Evolutionary conservation across 2,113 vertebrate species (phyloP), one percentile per base, ranked within the genome.

Genomic region (Scortum barcoo): DNA sequence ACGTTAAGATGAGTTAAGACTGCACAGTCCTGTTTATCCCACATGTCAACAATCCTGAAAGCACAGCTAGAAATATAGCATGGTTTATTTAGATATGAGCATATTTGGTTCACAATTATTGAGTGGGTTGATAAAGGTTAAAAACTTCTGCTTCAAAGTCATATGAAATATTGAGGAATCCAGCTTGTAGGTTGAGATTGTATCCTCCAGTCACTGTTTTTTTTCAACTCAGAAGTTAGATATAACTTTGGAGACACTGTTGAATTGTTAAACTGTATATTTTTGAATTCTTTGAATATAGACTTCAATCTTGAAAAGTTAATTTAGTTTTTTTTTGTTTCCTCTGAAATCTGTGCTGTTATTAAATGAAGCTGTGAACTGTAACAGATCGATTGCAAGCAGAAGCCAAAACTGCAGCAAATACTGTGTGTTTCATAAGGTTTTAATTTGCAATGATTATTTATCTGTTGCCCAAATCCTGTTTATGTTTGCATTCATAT

Each of bases 401-500:
- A 50, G 26, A 51, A 51, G 19, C 13, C 12, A 17, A 42, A 12
- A 48, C 48, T 48, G 6, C 17, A 50, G 60, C 11, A 50, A 67
- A 81, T 30, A 11, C 4, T 53, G 36, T 57, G 24, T 9, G 33
- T 60, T 24, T 17, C 51, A 68, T 19, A 24, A 9, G 3, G 0
- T 65, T 72, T 36, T 24, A 36, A 48, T 61, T 56, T 8, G 8
- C 40, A 30, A 60, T 81, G 33, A 63, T 46, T 46, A 28, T 69
- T 54, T 4, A 44, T 67, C 38, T 36, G 24, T 28, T 70, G 19
- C 3, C 19, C 17, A 26, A 28, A 62, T 44, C 46, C 54, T 46
- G 28, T 57, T 4, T 11, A 30, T 75, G 44, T 61, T 42, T 75
- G 44, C 7, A 4, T 69, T 78, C 26, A 60, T 78, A 53, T 72